Evolutionary conservation across 2,797 vertebrate genomes (phyloP).

Genomic region (Astyanax mexicanus): DNA sequence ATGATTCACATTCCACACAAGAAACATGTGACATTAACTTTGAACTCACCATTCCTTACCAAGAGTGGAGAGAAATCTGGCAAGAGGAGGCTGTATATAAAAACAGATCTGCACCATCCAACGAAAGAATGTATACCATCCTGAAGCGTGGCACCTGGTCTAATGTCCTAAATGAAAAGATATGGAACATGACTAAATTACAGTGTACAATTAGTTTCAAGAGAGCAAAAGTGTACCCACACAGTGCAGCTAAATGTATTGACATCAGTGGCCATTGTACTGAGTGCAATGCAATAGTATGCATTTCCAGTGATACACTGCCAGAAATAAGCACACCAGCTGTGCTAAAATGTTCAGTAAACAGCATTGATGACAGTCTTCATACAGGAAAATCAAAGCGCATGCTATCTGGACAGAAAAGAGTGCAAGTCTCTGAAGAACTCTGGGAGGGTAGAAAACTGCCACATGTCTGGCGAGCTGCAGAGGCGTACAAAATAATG

Average conservation of each 20-base stretch:
- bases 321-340: slow-evolving; percentile 13
- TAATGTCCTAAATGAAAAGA: background rate
- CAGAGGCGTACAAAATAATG: slow-evolving; percentile 23
- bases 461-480: background rate
- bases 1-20: background rate
- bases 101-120: background rate
- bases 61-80: slow-evolving; percentile 1
- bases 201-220: slow-evolving; percentile 25
- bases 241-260: slow-evolving; percentile 3
- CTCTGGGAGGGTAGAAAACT: slow-evolving; percentile 24
- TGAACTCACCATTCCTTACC: background rate
- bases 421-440: slow-evolving; percentile 1
- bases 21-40: background rate
- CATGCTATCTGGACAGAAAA: slow-evolving; percentile 5
- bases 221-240: background rate
- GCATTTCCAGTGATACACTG: background rate
- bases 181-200: background rate
- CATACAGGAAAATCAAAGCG: slow-evolving; percentile 1
- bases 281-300: background rate
- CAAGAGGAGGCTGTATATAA: slow-evolving; percentile 9
- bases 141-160: slow-evolving; percentile 11
- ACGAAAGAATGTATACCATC: slow-evolving; percentile 4
- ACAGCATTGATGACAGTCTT: slow-evolving; percentile 12
- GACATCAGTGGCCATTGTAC: slow-evolving; percentile 5
- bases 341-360: background rate